Conservation (phyloP, 2,888 invertebrate genomes). For the Cistogaster globosa region DNA sequence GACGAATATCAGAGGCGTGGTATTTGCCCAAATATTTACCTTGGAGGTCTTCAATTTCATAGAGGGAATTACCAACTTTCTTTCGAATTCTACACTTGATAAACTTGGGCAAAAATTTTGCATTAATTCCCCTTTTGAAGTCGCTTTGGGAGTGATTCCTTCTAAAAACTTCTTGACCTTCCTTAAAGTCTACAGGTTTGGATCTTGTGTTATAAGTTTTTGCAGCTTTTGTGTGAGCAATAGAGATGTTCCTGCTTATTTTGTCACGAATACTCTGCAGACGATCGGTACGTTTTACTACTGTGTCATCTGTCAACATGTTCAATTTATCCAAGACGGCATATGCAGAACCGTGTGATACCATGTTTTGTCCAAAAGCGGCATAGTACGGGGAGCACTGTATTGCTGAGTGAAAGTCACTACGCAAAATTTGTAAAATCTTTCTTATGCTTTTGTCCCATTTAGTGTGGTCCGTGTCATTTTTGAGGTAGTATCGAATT, state of each 20-base stretch:
- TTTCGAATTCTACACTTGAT: not conserved
- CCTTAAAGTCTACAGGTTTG: too few species aligned
- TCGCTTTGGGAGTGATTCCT: too few species aligned
- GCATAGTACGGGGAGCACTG: constrained; percentile 28
- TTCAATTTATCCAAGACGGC: not conserved
- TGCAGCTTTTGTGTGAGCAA: too few species aligned
- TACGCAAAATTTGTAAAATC: constrained; percentile 11
- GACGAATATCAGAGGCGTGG: too few species aligned
- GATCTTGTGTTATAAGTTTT: too few species aligned
- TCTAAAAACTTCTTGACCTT: too few species aligned
- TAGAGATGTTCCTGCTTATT: too few species aligned
- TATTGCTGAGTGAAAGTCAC: constrained; percentile 21
- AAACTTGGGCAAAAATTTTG: not conserved
- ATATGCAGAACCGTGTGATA: not conserved
- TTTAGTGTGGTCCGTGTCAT: constrained; percentile 6
- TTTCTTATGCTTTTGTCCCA: constrained; percentile 15
- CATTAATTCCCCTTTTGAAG: too few species aligned
- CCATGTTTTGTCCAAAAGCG: constrained; percentile 20
- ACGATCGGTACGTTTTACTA: too few species aligned
- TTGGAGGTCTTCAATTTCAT: not conserved
- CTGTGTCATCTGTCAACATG: too few species aligned
- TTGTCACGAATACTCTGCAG: too few species aligned
- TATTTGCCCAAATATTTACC: not conserved
- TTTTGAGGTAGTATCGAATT: too few species aligned
- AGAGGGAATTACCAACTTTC: not conserved